Evolutionary conservation across 1,140 invertebrate genomes (phyloP).

Genomic region (Drosophila navojoa): DNA sequence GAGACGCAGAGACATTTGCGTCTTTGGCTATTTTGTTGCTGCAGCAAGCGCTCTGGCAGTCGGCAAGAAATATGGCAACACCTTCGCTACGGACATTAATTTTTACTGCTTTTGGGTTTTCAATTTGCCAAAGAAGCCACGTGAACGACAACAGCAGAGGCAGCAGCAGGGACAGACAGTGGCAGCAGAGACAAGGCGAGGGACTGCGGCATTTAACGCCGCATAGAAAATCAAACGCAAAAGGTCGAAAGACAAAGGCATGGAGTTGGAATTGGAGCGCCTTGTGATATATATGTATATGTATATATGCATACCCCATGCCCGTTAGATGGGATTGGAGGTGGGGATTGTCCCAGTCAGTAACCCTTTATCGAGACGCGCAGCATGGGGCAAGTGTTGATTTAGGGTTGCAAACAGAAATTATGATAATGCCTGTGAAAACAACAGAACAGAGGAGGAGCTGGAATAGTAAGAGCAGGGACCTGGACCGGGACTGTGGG

Average conservation of each 20-base stretch:
- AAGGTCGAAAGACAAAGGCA: slow-evolving; percentile 66
- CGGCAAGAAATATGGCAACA: slow-evolving; percentile 60
- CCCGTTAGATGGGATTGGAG: neutral
- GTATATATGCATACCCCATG: neutral
- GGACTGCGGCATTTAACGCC: slow-evolving; percentile 67
- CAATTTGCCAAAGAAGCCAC: slow-evolving; percentile 72
- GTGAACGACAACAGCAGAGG: slow-evolving; percentile 40
- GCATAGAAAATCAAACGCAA: slow-evolving; percentile 76
- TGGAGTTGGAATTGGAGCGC: slow-evolving; percentile 12
- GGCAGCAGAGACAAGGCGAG: neutral
- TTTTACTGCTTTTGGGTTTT: slow-evolving; percentile 78
- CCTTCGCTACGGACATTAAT: slow-evolving; percentile 78
- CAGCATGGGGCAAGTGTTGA: slow-evolving; percentile 67
- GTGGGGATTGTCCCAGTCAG: slow-evolving; percentile 20
- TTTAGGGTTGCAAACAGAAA: slow-evolving; percentile 83
- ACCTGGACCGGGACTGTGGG: neutral
- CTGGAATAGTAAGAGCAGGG: slow-evolving; percentile 14
- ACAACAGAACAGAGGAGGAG: slow-evolving; percentile 47
- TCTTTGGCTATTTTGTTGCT: slow-evolving; percentile 1
- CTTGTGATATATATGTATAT: slow-evolving; percentile 74
- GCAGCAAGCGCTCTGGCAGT: slow-evolving; percentile 7
- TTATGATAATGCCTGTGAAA: slow-evolving; percentile 83
- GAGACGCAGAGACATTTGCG: neutral
- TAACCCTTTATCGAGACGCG: slow-evolving; percentile 74
- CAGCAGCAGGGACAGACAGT: neutral